Evolutionary conservation across 1,140 invertebrate species (phyloP).

Genomic region (Drosophila repletoides): DNA sequence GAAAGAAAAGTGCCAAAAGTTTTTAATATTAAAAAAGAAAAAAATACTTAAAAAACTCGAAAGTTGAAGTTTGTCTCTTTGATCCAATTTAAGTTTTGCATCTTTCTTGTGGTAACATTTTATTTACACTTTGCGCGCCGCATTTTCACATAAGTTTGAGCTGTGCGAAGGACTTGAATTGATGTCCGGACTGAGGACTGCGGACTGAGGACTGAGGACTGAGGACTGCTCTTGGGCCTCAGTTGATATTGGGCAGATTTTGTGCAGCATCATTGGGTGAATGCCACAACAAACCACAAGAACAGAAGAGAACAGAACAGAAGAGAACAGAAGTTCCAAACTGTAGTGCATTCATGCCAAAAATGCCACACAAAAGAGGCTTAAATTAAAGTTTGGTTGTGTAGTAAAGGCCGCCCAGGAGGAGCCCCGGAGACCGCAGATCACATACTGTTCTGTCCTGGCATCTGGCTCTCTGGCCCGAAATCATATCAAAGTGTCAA

Average conservation of each 20-base stretch:
- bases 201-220: no score
- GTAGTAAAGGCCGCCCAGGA: slow-evolving; percentile 3
- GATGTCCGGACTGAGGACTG: no score
- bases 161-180: background rate
- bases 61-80: slow-evolving; percentile 33
- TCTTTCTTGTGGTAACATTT: slow-evolving; percentile 29
- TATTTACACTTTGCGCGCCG: slow-evolving; percentile 47
- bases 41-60: slow-evolving; percentile 1
- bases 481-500: slow-evolving; percentile 74
- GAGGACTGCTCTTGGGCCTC: no score
- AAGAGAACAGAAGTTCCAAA: slow-evolving; percentile 55
- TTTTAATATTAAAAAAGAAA: no score
- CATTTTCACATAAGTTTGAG: slow-evolving; percentile 43
- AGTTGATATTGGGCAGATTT: slow-evolving; percentile 22
- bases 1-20: background rate
- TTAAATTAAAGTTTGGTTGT: slow-evolving; percentile 52
- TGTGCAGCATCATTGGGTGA: slow-evolving; percentile 64
- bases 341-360: slow-evolving; percentile 50
- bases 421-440: slow-evolving; percentile 23
- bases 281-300: slow-evolving; percentile 16
- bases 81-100: slow-evolving; percentile 60
- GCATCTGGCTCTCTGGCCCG: slow-evolving; percentile 12
- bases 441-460: slow-evolving; percentile 14
- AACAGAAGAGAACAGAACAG: slow-evolving; percentile 30
- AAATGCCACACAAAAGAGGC: slow-evolving; percentile 58